Conservation (phyloP, 1,140 invertebrate species). For the Limonius californicus region DNA sequence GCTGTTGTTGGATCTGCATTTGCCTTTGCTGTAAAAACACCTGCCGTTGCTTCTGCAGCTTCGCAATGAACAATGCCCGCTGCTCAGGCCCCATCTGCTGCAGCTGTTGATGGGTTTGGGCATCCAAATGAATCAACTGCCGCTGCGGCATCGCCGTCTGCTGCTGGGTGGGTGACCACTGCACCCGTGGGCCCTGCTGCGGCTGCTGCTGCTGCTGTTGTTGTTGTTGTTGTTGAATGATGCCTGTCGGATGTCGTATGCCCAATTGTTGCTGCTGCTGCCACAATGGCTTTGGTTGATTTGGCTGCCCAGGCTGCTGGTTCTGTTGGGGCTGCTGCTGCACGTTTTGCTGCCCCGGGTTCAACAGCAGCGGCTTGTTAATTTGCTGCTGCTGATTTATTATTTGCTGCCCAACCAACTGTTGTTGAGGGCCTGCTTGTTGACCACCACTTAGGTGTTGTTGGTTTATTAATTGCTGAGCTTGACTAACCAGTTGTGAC, state of each 20-base stretch:
- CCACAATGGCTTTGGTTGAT: constrained; percentile 41
- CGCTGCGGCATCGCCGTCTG: constrained; percentile 48
- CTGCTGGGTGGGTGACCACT: constrained; percentile 45
- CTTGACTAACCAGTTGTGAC: not conserved
- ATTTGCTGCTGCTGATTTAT: constrained; percentile 32
- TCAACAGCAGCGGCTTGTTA: constrained; percentile 22
- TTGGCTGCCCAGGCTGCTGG: constrained; percentile 26
- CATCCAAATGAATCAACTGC: constrained; percentile 66
- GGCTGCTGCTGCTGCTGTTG: not conserved
- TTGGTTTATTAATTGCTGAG: constrained; percentile 21
- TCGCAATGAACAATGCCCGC: constrained; percentile 70
- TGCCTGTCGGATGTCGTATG: constrained; percentile 3
- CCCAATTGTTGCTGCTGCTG: constrained; percentile 16
- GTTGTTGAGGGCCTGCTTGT: constrained; percentile 16
- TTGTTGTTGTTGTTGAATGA: constrained; percentile 2
- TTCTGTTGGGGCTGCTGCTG: constrained; percentile 28
- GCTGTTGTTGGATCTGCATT: constrained; percentile 44
- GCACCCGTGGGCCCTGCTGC: constrained; percentile 26
- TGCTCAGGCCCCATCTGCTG: constrained; percentile 78
- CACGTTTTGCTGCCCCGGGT: constrained; percentile 27
- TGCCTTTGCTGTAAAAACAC: constrained; percentile 51
- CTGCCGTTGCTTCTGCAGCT: constrained; percentile 63
- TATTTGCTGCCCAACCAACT: constrained; percentile 24
- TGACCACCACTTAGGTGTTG: constrained; percentile 33
- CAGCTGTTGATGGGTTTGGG: constrained; percentile 75